phyloP scores from a whole-genome alignment of 2,888 invertebrate species.

The Agonopterix arenella region DNA sequence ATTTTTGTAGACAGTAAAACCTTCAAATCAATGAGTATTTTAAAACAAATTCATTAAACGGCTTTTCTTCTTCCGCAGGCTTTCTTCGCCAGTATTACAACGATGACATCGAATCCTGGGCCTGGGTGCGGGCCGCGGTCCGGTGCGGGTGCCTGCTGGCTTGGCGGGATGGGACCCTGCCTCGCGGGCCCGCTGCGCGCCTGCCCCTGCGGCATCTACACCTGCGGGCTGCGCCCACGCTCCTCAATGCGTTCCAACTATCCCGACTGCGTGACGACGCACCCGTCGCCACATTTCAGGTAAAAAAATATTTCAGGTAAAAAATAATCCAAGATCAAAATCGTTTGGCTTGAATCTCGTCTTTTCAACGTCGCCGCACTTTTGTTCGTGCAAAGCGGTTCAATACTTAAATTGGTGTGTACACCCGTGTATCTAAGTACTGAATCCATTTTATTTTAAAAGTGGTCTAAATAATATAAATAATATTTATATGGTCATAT shows the following conservation, averaged over 20 bases:
- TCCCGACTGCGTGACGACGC: slow-evolving; percentile 63
- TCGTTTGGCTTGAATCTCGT: background rate
- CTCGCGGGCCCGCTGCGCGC: slow-evolving; percentile 55
- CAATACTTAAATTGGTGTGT: too few species aligned
- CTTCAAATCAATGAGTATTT: too few species aligned
- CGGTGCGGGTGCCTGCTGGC: slow-evolving; percentile 59
- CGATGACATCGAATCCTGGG: slow-evolving; percentile 53
- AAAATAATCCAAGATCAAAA: background rate
- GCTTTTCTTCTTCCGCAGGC: slow-evolving; percentile 34
- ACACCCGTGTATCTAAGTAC: too few species aligned
- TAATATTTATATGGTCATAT: too few species aligned
- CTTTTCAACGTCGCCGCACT: too few species aligned
- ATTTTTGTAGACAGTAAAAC: too few species aligned
- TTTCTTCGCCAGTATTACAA: slow-evolving; percentile 68
- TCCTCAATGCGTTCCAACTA: slow-evolving; percentile 67
- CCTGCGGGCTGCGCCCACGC: slow-evolving; percentile 45
- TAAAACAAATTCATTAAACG: background rate
- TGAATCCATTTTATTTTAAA: too few species aligned
- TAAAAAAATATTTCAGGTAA: slow-evolving; percentile 59
- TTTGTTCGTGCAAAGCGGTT: too few species aligned
- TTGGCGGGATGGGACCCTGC: slow-evolving; percentile 69
- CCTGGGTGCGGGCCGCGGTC: slow-evolving; percentile 67
- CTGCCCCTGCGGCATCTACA: slow-evolving; percentile 60
- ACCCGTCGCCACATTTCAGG: slow-evolving; percentile 72
- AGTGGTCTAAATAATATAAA: too few species aligned